Conservation (phyloP, 2,797 vertebrate species). For the Oryzias sinensis region DNA sequence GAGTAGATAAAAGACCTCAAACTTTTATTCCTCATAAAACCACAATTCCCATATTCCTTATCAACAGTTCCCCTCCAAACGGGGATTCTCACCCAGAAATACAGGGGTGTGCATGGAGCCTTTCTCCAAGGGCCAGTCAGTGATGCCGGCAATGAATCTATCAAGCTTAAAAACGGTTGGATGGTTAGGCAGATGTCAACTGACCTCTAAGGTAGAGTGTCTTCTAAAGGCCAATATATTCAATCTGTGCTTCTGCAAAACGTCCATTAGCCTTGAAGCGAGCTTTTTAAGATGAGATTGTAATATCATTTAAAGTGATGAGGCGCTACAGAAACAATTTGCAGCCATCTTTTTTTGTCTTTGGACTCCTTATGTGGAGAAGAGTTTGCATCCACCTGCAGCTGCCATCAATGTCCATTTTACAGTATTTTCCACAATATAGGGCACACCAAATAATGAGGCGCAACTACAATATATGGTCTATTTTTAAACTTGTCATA, state of each 20-base stretch:
- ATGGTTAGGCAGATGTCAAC: constrained; percentile 17
- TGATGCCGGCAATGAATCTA: constrained; percentile 31
- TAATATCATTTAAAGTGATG: constrained; percentile 21
- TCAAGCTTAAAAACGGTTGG: constrained; percentile 29
- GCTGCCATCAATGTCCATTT: too few relatives aligned
- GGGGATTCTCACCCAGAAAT: constrained; percentile 15
- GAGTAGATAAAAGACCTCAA: constrained; percentile 32
- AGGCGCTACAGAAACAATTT: constrained; percentile 10
- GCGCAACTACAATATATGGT: too few relatives aligned
- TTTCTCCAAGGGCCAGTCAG: constrained; percentile 9
- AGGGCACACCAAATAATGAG: too few relatives aligned
- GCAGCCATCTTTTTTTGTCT: neutral
- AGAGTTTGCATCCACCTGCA: too few relatives aligned
- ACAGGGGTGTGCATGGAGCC: constrained; percentile 7
- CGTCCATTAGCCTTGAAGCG: constrained; percentile 11
- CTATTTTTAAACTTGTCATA: too few relatives aligned
- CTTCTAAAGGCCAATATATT: constrained; percentile 5
- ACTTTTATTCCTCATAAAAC: constrained; percentile 43
- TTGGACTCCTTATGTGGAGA: constrained; percentile 4
- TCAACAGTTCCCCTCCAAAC: constrained; percentile 39
- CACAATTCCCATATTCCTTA: constrained; percentile 45
- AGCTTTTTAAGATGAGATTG: constrained; percentile 9
- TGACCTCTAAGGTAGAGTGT: neutral
- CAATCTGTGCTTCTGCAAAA: constrained; percentile 29
- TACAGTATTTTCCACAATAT: too few relatives aligned